A percentile compares a stretch with the other conserved stretches of the same genome.
Evolutionary conservation across 2,113 vertebrate species (phyloP).

Genomic region (Nematolebias whitei): DNA sequence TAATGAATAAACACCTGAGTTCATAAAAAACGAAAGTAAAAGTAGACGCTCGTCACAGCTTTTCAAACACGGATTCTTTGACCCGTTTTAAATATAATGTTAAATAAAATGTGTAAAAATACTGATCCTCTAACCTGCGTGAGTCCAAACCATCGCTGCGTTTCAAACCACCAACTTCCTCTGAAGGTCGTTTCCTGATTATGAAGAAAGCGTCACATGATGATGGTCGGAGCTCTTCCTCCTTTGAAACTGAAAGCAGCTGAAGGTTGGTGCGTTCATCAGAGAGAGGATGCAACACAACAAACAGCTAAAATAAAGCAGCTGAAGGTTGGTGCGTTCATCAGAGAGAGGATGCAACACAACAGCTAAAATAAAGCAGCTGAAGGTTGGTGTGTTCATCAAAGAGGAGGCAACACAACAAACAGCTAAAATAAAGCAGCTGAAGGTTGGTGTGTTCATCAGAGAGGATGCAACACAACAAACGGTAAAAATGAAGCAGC

Average conservation of each 20-base stretch:
- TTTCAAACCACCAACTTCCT: background rate
- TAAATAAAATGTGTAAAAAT: rapidly evolving
- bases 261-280: background rate
- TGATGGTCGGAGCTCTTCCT: constrained; percentile 16
- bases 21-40: constrained; percentile 52
- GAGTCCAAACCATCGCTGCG: constrained; percentile 17
- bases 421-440: too few species aligned
- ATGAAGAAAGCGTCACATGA: constrained; percentile 10
- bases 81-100: background rate
- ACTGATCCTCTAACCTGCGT: constrained; percentile 22
- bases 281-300: too few species aligned
- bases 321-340: too few species aligned
- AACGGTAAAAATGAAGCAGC: too few species aligned
- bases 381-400: too few species aligned
- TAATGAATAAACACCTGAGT: too few species aligned
- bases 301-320: too few species aligned
- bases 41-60: rapidly evolving
- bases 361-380: too few species aligned
- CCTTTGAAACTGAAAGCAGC: background rate
- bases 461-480: too few species aligned
- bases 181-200: constrained; percentile 2
- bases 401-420: too few species aligned
- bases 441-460: too few species aligned
- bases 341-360: too few species aligned
- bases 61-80: rapidly evolving